Evolutionary conservation across 2,888 invertebrate genomes (phyloP), one percentile per base, ranked within the genome.

Genomic region (Drosophila eohydei): DNA sequence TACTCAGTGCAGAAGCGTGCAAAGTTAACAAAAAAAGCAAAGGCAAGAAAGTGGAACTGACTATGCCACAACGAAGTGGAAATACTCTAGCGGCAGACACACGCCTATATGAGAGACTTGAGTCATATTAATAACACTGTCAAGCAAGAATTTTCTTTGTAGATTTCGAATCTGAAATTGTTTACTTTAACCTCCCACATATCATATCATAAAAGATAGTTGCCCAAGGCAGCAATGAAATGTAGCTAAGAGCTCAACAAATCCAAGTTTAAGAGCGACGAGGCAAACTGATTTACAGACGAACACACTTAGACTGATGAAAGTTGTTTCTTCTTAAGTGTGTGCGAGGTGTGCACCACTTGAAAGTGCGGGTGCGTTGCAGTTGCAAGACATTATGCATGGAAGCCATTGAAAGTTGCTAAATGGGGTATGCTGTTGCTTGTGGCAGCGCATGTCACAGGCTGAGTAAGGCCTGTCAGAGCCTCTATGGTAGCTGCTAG

Each of bases 11-110:
- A 74, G 59, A 75, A 74, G 74, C 62, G 65, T 46, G 52, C 59
- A 75, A 80, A 87, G 76, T 76, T 79, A 70, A 78, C 54, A 68
- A 57, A 62, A 28, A 21, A 21, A 21, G 21, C 21, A 21, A 21
- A 52, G 2, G 1, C 12, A 26, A 11, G 38, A 26, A 52, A 28
- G 1, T 8, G 28, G 0, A 28, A 3, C 46, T 14, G 26, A 46
- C 43, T 9, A 4, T 2, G 12, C 3, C 11, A 21, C 21, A 9
- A 38, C 52, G 38, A 38, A 38, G n/a, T 1, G 2, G 14, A 6
- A 54, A 54, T 54, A n/a, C 52, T 14, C 52, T 51, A 8, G 7
- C 46, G 1, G 12, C 12, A 21, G 43, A 30, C 30, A 2, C 8
- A 21, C 21, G 21, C 21, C 1, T 21, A 21, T 21, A 3, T 38